Evolutionary conservation across 2,888 invertebrate species (phyloP), one percentile per base, ranked within the genome.

Genomic region (Ornithoptera priamus): DNA sequence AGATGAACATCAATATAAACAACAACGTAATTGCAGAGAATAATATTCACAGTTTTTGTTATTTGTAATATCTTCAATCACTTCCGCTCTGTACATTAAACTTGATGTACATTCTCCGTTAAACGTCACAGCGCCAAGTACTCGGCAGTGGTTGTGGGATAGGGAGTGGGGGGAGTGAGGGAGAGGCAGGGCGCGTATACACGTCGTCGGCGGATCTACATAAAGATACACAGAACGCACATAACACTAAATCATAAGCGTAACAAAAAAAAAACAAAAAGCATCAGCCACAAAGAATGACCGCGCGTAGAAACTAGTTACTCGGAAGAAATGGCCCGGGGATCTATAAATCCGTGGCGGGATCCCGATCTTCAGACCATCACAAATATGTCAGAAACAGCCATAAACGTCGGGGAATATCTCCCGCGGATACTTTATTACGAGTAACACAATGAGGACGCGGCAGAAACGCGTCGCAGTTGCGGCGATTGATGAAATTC

Each of bases 361-460:
- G 77, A 73, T 74, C 78, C 80, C 83, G 83, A 81, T 85, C 86
- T 86, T 80, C 81, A 81, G 84, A 85, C 84, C 89, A 85, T 92
- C 92, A 92, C 91, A 91, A 91, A 91, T 90, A 90, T 91, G 92
- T 92, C 92, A 90, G 80, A 87, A 85, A 82, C 74, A 84, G 84
- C 85, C 81, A 88, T 89, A 89, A 88, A 85, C 80, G 86, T 86
- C 86, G 77, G 77, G 73, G 81, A 83, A 80, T 83, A 85, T 86
- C 82, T 80, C 82, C 81, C 74, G 76, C 79, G 83, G 86, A 88
- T 89, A 85, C 85, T 90, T 89, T 89, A 90, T 90, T 88, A 85
- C 81, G 77, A 76, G 80, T 79, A 82, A 81, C 81, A 88, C 88
- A 87, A 88, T 87, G 85, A 84, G 80, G 73, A 60, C 65, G 77